Conservation (phyloP, 2,113 vertebrate genomes). For the Onychorhynchus coronatus region DNA sequence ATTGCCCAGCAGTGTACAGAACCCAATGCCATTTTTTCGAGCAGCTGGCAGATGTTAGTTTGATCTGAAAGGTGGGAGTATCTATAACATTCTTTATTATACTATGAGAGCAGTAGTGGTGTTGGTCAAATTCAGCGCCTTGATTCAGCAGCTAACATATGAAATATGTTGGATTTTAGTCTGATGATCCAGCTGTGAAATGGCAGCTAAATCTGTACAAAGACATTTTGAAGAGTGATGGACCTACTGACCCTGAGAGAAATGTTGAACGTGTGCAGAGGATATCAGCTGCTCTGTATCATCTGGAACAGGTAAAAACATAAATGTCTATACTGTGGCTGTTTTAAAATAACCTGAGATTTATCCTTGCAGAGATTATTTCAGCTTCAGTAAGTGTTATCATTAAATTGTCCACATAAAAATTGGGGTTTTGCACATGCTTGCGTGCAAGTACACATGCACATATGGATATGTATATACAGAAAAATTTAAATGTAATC, state of each 20-base stretch:
- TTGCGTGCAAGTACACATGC: accelerated
- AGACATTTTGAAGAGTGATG: constrained; percentile 86
- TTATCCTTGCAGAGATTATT: neutral
- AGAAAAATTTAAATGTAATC: neutral
- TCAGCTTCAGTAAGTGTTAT: neutral
- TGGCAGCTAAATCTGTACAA: constrained; percentile 98
- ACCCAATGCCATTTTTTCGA: neutral
- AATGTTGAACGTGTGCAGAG: constrained; percentile 91
- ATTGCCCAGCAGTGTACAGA: neutral
- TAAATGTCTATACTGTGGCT: neutral
- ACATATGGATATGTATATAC: neutral
- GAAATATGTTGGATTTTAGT: constrained; percentile 72
- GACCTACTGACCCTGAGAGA: constrained; percentile 83
- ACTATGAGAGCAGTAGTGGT: neutral
- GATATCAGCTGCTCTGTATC: constrained; percentile 95
- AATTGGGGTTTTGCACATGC: accelerated
- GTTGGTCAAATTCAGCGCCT: neutral
- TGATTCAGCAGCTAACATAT: neutral
- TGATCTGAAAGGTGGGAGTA: neutral
- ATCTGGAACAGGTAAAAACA: constrained; percentile 84
- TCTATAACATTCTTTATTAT: neutral
- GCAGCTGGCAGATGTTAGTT: neutral
- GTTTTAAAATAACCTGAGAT: neutral
- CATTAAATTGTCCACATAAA: neutral
- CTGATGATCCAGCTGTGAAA: constrained; percentile 94